A percentile compares a stretch with the other conserved stretches of the same genome.
Conservation (phyloP, 2,797 vertebrate genomes). For the Mormyrops attenuatus region DNA sequence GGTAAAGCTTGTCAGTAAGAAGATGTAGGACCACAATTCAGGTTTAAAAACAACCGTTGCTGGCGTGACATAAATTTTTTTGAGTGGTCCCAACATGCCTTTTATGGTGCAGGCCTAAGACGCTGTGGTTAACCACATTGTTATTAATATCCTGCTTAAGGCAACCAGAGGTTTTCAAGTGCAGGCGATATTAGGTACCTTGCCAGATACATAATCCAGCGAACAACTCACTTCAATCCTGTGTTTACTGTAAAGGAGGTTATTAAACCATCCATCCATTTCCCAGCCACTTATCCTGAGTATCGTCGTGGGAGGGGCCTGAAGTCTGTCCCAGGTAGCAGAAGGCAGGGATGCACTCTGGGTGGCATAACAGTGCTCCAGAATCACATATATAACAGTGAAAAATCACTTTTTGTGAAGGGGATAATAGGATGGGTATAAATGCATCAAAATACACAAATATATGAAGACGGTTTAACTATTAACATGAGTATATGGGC, state of each 20-base stretch:
- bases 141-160: neutral
- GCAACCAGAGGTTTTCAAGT: neutral
- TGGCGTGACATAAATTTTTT: neutral
- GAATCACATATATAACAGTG: neutral
- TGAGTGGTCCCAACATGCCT: neutral
- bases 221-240: neutral
- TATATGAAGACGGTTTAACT: neutral
- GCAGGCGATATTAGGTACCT: neutral
- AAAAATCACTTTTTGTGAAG: neutral
- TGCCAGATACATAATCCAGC: neutral
- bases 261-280: conserved; percentile 2
- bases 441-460: neutral
- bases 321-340: neutral
- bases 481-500: neutral
- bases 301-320: neutral
- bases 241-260: neutral
- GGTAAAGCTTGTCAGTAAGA: neutral
- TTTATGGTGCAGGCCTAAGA: neutral
- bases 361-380: neutral
- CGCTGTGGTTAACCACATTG: neutral
- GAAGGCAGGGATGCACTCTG: neutral
- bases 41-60: neutral
- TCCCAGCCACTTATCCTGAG: neutral
- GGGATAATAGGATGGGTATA: neutral
- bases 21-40: neutral